Base-by-base conservation (phyloP, 1,140 invertebrate species). In the Megalopta genalis region DNA sequence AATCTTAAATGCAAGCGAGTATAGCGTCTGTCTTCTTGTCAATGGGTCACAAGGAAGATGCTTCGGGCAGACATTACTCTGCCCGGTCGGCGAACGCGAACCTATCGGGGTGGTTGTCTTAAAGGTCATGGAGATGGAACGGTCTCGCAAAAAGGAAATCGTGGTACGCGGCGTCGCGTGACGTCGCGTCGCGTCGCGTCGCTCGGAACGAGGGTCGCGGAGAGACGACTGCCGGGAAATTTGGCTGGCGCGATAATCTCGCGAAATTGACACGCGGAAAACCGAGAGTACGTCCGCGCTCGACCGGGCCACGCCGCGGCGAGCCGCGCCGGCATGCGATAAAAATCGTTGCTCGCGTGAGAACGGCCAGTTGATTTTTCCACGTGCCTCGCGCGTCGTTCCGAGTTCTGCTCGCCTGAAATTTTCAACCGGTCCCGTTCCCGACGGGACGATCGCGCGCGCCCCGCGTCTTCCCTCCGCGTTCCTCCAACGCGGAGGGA, bases 371-470 rank as follows among this genome's bases (percentile, higher is more conserved):
- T 49, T 64, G 67, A 59, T 59, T 65, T 65, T 65, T 65, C 63
- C 25, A 62, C 60, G 27, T 18, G 25, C 6, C 69, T 46, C 57
- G 25, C 42, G 75, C 46, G 25, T 54, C 42, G 25, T 54, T 42
- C 68, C 42, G 52, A 64, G 59, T 77, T 77, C 73, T 54, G 64
- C 64, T 69, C 77, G 64, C 54, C 21, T 42, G 21, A 46, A 68
- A 52, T 52, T 32, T 54, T 54, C 9, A 27, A 18, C 39, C 42
- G 23, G 65, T 27, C 23, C 46, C 66, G 23, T 67, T 67, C 46
- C 46, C n/a, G 7, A 18, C 62, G 16, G 62, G 32, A 2, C n/a
- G 3, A 85, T 80, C 70, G 87, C 32, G 62, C 81, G 66, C 79
- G 54, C 32, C 54, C 52, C 16, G 46, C 39, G 4, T 4, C 21